phyloP scores from a whole-genome alignment of 1,140 invertebrate species.

The Pachyrhynchus sulphureomaculatus region DNA sequence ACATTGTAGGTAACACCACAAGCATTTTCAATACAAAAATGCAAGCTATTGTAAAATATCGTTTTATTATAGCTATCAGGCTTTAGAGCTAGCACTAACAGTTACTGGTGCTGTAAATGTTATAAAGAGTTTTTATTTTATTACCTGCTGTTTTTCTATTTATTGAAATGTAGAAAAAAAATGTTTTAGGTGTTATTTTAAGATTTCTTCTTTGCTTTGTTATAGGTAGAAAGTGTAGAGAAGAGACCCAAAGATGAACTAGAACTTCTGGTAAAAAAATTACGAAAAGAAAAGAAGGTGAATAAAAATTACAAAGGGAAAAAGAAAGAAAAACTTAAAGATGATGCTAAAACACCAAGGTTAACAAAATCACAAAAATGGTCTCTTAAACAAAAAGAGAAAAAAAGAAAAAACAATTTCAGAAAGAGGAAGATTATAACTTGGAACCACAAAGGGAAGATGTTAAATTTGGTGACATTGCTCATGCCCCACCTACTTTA shows the following conservation, averaged over 20 bases:
- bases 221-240: conserved; percentile 48
- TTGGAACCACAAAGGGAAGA: conserved; percentile 55
- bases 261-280: conserved; percentile 47
- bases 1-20: no score
- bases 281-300: conserved; percentile 45
- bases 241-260: conserved; percentile 54
- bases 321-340: conserved; percentile 52
- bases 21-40: no score
- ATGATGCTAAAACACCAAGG: conserved; percentile 38
- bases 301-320: conserved; percentile 52
- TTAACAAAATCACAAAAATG: conserved; percentile 56
- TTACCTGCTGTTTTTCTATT: no score
- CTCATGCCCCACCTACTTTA: conserved; percentile 64
- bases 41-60: no score
- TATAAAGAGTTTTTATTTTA: no score
- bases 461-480: conserved; percentile 67
- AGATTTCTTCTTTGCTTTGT: not conserved
- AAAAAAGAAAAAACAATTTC: conserved; percentile 48
- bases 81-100: no score
- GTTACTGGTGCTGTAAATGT: no score
- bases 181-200: no score
- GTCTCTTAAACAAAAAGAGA: conserved; percentile 52
- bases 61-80: no score
- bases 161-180: no score
- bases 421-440: conserved; percentile 46